Evolutionary conservation across 1,140 invertebrate species (phyloP).

Genomic region (Protaetia brevitarsis): DNA sequence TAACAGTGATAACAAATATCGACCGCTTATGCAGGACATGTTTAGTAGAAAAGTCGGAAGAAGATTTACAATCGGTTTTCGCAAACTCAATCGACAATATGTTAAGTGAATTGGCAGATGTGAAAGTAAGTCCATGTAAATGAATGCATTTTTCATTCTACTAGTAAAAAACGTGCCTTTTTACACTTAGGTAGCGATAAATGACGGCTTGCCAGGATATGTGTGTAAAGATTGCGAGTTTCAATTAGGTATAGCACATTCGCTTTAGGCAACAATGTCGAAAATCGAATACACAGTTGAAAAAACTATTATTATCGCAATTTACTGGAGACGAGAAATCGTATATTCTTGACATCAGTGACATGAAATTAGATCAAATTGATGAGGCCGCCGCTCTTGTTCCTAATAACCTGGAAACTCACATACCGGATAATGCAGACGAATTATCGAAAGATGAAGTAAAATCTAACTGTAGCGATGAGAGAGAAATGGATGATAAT

Average conservation of each 20-base stretch:
- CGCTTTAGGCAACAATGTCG: constrained; percentile 38
- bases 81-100: constrained; percentile 33
- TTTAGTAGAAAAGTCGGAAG: constrained; percentile 34
- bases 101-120: constrained; percentile 31
- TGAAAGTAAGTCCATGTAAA: constrained; percentile 32
- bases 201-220: constrained; percentile 35
- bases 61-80: constrained; percentile 35
- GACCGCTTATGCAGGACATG: constrained; percentile 40
- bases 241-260: constrained; percentile 31
- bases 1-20: constrained; percentile 27
- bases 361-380: background rate
- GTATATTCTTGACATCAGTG: background rate
- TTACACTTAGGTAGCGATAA: constrained; percentile 25
- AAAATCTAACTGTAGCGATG: background rate
- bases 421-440: too few relatives aligned
- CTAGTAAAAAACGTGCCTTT: background rate
- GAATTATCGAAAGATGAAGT: background rate
- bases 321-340: background rate
- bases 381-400: too few relatives aligned
- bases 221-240: constrained; percentile 38
- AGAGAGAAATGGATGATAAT: background rate
- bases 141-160: background rate
- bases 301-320: constrained; percentile 22
- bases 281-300: constrained; percentile 36
- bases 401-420: too few relatives aligned